Evolutionary conservation across 2,888 invertebrate genomes (phyloP).

Genomic region (Miltochrista miniata): DNA sequence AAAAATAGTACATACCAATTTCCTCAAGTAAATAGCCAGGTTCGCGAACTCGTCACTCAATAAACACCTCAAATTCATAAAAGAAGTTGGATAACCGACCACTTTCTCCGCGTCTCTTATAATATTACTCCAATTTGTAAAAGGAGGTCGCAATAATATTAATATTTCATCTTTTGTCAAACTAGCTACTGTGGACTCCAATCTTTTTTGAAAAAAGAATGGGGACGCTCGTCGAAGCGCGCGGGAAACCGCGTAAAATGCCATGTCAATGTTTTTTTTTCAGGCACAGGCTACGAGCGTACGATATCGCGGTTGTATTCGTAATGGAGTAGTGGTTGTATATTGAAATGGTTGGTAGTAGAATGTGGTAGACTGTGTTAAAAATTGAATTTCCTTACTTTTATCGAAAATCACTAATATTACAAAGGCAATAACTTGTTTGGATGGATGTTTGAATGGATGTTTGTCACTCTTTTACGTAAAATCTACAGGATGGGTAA

Average conservation of each 20-base stretch:
- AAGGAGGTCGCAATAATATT: conserved; percentile 70
- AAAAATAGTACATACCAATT: conserved; percentile 68
- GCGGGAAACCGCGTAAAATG: conserved; percentile 67
- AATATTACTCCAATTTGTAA: conserved; percentile 76
- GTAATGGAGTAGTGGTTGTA: conserved; percentile 31
- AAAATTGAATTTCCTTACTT: conserved; percentile 26
- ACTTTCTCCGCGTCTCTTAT: conserved; percentile 80
- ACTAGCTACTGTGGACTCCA: conserved; percentile 74
- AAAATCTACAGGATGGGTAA: too few species aligned
- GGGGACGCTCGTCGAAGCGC: conserved; percentile 63
- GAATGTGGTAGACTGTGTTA: conserved; percentile 7
- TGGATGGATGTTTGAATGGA: too few species aligned
- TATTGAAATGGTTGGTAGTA: conserved; percentile 15
- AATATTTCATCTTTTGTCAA: conserved; percentile 76
- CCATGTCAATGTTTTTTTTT: conserved; percentile 55
- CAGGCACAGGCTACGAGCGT: conserved; percentile 21
- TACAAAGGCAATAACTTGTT: too few species aligned
- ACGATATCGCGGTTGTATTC: conserved; percentile 22
- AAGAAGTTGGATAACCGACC: conserved; percentile 83
- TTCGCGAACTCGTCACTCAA: conserved; percentile 85
- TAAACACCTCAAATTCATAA: conserved; percentile 83
- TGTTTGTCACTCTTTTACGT: too few species aligned
- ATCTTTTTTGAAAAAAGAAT: conserved; percentile 70
- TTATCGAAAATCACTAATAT: too few species aligned
- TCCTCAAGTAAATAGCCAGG: conserved; percentile 78